These are phyloP conservation scores for Lutjanus argentimaculatus DNA, from an alignment of 2,797 vertebrate genomes.

Conservation along the genomic window DNA sequence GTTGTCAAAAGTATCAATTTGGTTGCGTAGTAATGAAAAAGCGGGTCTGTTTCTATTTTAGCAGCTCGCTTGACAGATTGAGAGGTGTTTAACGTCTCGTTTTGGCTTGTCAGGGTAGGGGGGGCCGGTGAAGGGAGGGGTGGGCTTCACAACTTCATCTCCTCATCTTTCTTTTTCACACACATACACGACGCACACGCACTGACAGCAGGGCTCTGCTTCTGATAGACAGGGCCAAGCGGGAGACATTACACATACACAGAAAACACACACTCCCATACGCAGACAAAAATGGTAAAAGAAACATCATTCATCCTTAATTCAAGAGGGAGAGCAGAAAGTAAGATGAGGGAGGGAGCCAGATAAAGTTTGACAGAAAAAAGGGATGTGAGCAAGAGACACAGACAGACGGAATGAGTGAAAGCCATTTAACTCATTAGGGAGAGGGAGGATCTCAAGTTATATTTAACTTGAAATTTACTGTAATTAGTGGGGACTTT, in stretches of 20 bases:
- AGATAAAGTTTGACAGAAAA: slow-evolving; percentile 81
- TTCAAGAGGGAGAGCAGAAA: slow-evolving; percentile 75
- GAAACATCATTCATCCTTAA: slow-evolving; percentile 82
- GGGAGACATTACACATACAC: slow-evolving; percentile 74
- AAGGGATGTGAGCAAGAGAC: slow-evolving; percentile 67
- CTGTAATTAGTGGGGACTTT: slow-evolving; percentile 58
- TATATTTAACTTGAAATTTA: slow-evolving; percentile 74
- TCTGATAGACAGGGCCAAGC: slow-evolving; percentile 80
- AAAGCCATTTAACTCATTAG: slow-evolving; percentile 80
- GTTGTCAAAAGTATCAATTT: slow-evolving; percentile 85
- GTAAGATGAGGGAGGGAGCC: slow-evolving; percentile 71
- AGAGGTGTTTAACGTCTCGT: slow-evolving; percentile 85
- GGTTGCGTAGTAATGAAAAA: slow-evolving; percentile 77
- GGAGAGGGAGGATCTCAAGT: slow-evolving; percentile 65
- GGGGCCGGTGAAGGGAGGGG: slow-evolving; percentile 12
- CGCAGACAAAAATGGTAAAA: slow-evolving; percentile 67
- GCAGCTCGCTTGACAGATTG: slow-evolving; percentile 82
- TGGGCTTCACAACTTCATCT: slow-evolving; percentile 81
- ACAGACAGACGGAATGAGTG: slow-evolving; percentile 71
- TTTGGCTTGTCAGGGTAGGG: slow-evolving; percentile 76
- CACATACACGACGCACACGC: slow-evolving; percentile 41
- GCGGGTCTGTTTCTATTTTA: slow-evolving; percentile 81
- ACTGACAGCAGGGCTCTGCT: slow-evolving; percentile 78
- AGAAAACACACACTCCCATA: slow-evolving; percentile 56
- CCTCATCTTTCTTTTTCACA: slow-evolving; percentile 69